Base-by-base conservation (phyloP, 2,888 invertebrate species). In the Luffia ferchaultella region DNA sequence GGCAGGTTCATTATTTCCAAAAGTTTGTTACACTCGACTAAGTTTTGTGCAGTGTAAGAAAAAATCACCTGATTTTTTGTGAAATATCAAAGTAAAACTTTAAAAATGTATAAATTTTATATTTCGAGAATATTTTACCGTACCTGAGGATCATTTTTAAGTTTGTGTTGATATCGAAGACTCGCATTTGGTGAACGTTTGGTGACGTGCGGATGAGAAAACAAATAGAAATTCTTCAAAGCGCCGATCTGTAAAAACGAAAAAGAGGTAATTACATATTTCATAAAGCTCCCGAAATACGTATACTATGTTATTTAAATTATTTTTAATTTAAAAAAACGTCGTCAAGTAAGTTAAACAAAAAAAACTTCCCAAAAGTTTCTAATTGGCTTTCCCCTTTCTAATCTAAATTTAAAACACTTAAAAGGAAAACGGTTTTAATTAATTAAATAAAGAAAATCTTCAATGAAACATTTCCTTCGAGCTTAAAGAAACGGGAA, bases 91-190 rank as follows among this genome's bases (percentile, higher is more conserved):
- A n/a, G n/a, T n/a, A n/a, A n/a, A n/a, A n/a, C n/a, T n/a, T n/a
- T n/a, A n/a, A n/a, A n/a, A n/a, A n/a, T n/a, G n/a, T n/a, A n/a
- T n/a, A n/a, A n/a, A n/a, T n/a, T n/a, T n/a, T n/a, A n/a, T n/a
- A n/a, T n/a, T n/a, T n/a, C n/a, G n/a, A n/a, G n/a, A n/a, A n/a
- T n/a, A n/a, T n/a, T n/a, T n/a, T n/a, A n/a, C 30, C 63, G 65
- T 60, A 82, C 83, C 76, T 82, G 78, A 41, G 83, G 80, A 59
- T 83, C 83, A 65, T 79, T 79, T 68, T 76, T 82, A 54, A 83
- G 69, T 58, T 60, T 73, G 55, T 63, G 65, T 52, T 68, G 68
- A 61, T 73, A 68, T 53, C 72, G 68, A 44, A 60, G 54, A 56
- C 83, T 83, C 48, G 79, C 71, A 53, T 83, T 82, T 1, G 65